These are phyloP conservation scores for Drepanosiphum platanoidis DNA, from an alignment of 2,888 invertebrate genomes.

Conservation along the genomic window DNA sequence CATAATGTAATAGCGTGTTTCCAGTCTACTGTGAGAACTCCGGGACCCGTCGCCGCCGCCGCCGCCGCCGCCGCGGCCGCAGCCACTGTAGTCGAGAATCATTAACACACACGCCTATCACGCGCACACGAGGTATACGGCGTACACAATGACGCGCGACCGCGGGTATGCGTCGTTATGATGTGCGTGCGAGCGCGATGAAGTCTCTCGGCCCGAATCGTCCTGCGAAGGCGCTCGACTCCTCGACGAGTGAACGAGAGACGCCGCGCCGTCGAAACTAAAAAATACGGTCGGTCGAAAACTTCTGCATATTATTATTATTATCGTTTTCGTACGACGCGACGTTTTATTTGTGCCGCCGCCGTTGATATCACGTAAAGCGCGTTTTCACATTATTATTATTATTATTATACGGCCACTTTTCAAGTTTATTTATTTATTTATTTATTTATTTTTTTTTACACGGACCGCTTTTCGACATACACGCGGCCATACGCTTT, in stretches of 20 bases:
- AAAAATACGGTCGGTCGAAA: not conserved
- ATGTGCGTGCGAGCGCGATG: not conserved
- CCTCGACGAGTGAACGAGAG: too few relatives aligned
- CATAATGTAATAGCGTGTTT: conserved; percentile 47
- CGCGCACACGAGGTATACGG: not conserved
- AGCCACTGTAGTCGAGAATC: conserved; percentile 46
- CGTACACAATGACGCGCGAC: not conserved
- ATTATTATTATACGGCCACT: not conserved
- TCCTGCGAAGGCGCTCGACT: not conserved
- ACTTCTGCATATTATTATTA: too few relatives aligned
- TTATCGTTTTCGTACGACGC: too few relatives aligned
- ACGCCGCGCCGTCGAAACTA: too few relatives aligned
- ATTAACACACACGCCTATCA: conserved; percentile 50
- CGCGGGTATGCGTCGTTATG: not conserved
- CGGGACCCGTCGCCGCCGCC: conserved; percentile 19
- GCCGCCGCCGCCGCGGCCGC: conserved; percentile 10
- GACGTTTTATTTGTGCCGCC: too few relatives aligned
- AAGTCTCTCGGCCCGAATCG: not conserved
- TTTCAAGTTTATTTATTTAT: conserved; percentile 24
- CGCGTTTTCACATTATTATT: not conserved
- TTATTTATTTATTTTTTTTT: not conserved
- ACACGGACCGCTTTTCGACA: not conserved
- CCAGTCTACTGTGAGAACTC: conserved; percentile 59
- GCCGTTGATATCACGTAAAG: too few relatives aligned
- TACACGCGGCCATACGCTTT: not conserved